Evolutionary conservation across 2,888 invertebrate genomes (phyloP).

Genomic region (Zhuqinia jingwanae): DNA sequence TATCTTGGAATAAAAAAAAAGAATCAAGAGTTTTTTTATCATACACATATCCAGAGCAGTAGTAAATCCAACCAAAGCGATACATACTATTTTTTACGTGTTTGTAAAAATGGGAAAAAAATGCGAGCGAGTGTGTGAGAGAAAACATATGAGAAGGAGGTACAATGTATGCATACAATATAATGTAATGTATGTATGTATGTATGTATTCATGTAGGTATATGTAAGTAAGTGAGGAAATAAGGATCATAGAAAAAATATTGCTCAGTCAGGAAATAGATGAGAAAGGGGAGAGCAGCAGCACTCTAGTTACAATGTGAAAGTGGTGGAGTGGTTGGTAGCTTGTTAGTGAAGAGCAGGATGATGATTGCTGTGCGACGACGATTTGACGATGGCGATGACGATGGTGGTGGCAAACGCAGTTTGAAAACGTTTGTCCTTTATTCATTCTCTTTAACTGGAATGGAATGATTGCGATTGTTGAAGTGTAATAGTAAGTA

Average conservation of each 20-base stretch:
- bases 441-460: slow-evolving; percentile 51
- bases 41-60: slow-evolving; percentile 28
- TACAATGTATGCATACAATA: neutral
- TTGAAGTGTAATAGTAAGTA: no score
- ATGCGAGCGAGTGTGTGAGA: neutral
- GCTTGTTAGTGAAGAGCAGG: slow-evolving; percentile 2
- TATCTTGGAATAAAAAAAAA: slow-evolving; percentile 36
- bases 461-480: slow-evolving; percentile 38
- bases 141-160: neutral
- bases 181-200: no score
- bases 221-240: slow-evolving; percentile 55
- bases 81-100: slow-evolving; percentile 52
- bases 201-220: no score
- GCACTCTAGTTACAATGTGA: slow-evolving; percentile 25
- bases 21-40: slow-evolving; percentile 32
- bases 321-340: neutral
- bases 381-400: neutral
- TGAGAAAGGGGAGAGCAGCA: slow-evolving; percentile 33
- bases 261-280: slow-evolving; percentile 69
- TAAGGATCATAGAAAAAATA: slow-evolving; percentile 66
- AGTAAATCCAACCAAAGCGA: slow-evolving; percentile 20
- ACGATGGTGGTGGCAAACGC: neutral
- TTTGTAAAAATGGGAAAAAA: slow-evolving; percentile 33
- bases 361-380: slow-evolving; percentile 2
- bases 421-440: slow-evolving; percentile 59